A percentile compares a stretch with the other conserved stretches of the same genome.
Conservation (phyloP, 2,888 invertebrate genomes). For the Acholoe squamosa region DNA sequence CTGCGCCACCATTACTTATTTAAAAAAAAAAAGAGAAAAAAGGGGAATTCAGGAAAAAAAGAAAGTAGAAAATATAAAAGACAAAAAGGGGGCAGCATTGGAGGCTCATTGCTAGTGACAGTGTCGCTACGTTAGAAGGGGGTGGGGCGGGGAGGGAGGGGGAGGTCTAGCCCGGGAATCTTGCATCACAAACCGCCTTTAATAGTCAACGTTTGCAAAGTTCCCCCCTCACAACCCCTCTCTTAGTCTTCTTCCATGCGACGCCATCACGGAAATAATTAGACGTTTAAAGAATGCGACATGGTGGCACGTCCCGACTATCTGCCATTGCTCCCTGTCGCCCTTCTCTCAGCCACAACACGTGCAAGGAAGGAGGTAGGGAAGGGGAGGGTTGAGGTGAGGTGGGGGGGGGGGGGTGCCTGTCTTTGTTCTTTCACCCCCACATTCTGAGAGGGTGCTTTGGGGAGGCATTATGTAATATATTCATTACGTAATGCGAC, state of each 20-base stretch:
- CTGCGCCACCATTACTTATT: background rate
- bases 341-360: background rate
- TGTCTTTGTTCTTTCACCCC: conserved; percentile 17
- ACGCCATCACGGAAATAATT: conserved; percentile 8
- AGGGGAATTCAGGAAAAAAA: conserved; percentile 2
- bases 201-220: conserved; percentile 27
- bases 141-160: background rate
- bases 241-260: background rate
- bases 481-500: conserved; percentile 56
- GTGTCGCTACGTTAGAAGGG: background rate
- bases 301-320: background rate
- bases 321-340: background rate
- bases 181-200: background rate
- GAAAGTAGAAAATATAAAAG: background rate
- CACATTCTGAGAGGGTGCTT: background rate
- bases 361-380: background rate
- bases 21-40: background rate
- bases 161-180: background rate
- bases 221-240: background rate
- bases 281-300: conserved; percentile 38
- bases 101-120: conserved; percentile 22
- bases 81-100: background rate
- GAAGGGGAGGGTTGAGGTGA: background rate
- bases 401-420: background rate
- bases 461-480: conserved; percentile 47